Base-by-base conservation (phyloP, 2,888 invertebrate genomes). In the Cheilosia pagana region DNA sequence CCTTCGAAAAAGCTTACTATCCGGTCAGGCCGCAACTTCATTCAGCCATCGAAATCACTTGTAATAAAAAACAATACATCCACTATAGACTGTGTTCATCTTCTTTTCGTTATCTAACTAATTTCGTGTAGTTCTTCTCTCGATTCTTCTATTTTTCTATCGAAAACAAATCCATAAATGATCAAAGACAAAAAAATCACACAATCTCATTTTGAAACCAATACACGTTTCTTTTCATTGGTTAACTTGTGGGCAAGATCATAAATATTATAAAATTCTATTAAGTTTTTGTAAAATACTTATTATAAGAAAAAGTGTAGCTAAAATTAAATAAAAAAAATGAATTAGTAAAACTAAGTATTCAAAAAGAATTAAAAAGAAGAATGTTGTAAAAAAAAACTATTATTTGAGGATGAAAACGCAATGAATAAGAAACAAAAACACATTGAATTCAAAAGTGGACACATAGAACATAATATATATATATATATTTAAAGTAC, bases 261-360 rank as follows among this genome's bases (percentile, higher is more conserved):
- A 14, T 8, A 63, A 31, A 45, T n/a, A n/a, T n/a, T n/a, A n/a
- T n/a, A n/a, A 55, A 55, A 43, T 68, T 68, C 8, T 50, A 60
- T 52, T 60, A 45, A 43, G 50, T 71, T 71, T 71, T 62, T 72
- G 72, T 72, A 72, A 63, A 72, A 62, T 53, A 72, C 3, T 41
- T 50, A 31, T 31, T 52, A 21, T 48, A 48, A 28, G 28, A 70
- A 68, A 12, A 23, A n/a, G 25, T 63, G 41, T 63, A 43, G 55
- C 39, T 52, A 16, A 60, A 52, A 52, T 4, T 41, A 39, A 45
- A 35, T 28, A 62, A 25, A 55, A 45, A 72, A 45, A 72, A 25
- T 10, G 31, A 65, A 65, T 43, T 65, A 57, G 48, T 67, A 19
- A 65, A 43, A 55, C 60, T 57, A 71, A 71, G 53, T 53, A 63